Evolutionary conservation across 2,888 invertebrate species (phyloP).

Genomic region (Alentia gelatinosa): DNA sequence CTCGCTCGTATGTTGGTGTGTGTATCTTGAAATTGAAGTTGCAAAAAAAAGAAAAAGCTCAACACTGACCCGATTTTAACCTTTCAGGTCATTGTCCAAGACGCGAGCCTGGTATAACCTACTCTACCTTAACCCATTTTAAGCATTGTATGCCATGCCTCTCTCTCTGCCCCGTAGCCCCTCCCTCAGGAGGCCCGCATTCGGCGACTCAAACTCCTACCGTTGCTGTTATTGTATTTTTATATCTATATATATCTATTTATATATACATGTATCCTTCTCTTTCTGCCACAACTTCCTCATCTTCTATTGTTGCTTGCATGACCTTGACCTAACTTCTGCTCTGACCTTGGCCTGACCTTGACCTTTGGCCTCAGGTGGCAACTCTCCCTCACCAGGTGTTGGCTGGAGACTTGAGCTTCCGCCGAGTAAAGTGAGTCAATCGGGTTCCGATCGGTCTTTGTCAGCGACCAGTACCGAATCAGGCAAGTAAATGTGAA

Average conservation of each 20-base stretch:
- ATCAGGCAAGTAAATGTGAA: conserved; percentile 67
- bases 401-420: conserved; percentile 51
- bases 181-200: not conserved
- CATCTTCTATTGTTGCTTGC: conserved; percentile 51
- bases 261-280: not conserved
- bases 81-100: conserved; percentile 25
- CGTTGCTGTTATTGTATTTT: not conserved
- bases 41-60: too few relatives aligned
- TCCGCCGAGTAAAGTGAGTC: conserved; percentile 56
- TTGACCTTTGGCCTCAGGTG: conserved; percentile 50
- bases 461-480: conserved; percentile 71
- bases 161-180: not conserved
- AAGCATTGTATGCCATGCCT: conserved; percentile 1
- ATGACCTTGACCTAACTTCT: conserved; percentile 51
- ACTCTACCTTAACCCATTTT: conserved; percentile 2
- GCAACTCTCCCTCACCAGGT: conserved; percentile 51
- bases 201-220: not conserved
- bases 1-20: too few relatives aligned
- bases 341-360: conserved; percentile 52
- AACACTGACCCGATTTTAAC: conserved; percentile 8
- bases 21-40: too few relatives aligned
- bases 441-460: conserved; percentile 61
- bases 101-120: not conserved
- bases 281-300: conserved; percentile 13
- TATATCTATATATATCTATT: too few relatives aligned